Conservation (phyloP, 2,888 invertebrate species). For the Hipparchia sbordonii region DNA sequence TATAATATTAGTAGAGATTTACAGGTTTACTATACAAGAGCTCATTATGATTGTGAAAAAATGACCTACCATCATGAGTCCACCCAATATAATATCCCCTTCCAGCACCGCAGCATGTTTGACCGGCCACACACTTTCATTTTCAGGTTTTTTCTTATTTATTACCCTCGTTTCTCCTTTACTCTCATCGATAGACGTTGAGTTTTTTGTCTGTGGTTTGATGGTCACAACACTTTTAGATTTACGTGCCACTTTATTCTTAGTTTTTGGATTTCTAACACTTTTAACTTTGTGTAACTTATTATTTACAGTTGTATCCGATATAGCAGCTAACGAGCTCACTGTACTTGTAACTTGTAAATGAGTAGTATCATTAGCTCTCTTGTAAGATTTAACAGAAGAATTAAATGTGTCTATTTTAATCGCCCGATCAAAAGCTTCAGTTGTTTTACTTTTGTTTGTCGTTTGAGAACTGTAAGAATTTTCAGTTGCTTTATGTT, state of each 20-base stretch:
- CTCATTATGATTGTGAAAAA: not conserved
- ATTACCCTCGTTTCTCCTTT: constrained; percentile 40
- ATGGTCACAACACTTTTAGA: constrained; percentile 39
- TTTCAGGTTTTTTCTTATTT: constrained; percentile 43
- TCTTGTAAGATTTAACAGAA: not conserved
- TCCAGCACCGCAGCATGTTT: constrained; percentile 91
- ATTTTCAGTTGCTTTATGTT: not conserved
- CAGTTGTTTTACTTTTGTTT: too few species aligned
- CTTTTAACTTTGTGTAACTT: not conserved
- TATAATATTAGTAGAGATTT: too few species aligned
- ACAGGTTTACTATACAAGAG: too few species aligned
- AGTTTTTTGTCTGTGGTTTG: not conserved
- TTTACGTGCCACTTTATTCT: constrained; percentile 40
- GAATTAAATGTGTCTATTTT: not conserved
- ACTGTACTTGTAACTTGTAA: not conserved
- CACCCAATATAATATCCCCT: constrained; percentile 92
- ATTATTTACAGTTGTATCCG: not conserved
- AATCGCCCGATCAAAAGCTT: not conserved
- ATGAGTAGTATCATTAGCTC: not conserved
- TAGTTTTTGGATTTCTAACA: constrained; percentile 26
- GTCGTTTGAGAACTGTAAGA: not conserved
- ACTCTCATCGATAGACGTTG: not conserved
- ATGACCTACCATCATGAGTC: constrained; percentile 90
- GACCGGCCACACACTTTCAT: constrained; percentile 85
- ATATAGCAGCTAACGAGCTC: not conserved